Evolutionary conservation across 1,140 invertebrate genomes (phyloP).

Genomic region (Rhyacophila brunnea): DNA sequence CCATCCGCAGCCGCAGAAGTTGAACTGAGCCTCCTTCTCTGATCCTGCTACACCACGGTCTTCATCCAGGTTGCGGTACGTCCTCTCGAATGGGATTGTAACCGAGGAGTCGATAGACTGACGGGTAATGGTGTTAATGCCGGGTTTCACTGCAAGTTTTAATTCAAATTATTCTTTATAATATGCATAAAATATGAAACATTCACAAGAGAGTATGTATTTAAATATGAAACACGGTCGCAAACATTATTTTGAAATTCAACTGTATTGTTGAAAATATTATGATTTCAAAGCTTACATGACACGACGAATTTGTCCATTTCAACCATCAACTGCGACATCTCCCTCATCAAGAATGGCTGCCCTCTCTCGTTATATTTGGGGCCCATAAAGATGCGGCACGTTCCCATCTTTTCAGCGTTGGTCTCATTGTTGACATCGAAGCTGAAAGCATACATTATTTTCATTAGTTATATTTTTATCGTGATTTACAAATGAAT

Average conservation of each 20-base stretch:
- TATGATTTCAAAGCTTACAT: too few relatives aligned
- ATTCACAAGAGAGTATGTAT: too few relatives aligned
- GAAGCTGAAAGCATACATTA: background rate
- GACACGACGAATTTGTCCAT: slow-evolving; percentile 57
- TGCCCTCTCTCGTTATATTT: slow-evolving; percentile 56
- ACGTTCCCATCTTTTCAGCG: slow-evolving; percentile 45
- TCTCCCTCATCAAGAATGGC: slow-evolving; percentile 51
- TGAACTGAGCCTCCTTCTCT: slow-evolving; percentile 42
- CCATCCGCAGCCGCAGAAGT: slow-evolving; percentile 59
- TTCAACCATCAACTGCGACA: slow-evolving; percentile 57
- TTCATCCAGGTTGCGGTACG: slow-evolving; percentile 58
- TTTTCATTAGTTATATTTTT: too few relatives aligned
- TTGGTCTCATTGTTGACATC: background rate
- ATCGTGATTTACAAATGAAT: too few relatives aligned
- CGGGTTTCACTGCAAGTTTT: slow-evolving; percentile 56
- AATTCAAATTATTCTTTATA: too few relatives aligned
- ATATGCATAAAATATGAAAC: too few relatives aligned
- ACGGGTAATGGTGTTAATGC: slow-evolving; percentile 57
- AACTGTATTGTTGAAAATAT: too few relatives aligned
- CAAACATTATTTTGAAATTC: too few relatives aligned
- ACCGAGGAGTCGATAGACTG: slow-evolving; percentile 60
- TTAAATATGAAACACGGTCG: too few relatives aligned
- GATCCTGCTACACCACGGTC: slow-evolving; percentile 41
- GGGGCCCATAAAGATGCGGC: slow-evolving; percentile 61
- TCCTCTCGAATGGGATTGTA: slow-evolving; percentile 64